These are phyloP conservation scores for Steinernema hermaphroditum DNA, from an alignment of 2,888 invertebrate species.

Conservation along the genomic window DNA sequence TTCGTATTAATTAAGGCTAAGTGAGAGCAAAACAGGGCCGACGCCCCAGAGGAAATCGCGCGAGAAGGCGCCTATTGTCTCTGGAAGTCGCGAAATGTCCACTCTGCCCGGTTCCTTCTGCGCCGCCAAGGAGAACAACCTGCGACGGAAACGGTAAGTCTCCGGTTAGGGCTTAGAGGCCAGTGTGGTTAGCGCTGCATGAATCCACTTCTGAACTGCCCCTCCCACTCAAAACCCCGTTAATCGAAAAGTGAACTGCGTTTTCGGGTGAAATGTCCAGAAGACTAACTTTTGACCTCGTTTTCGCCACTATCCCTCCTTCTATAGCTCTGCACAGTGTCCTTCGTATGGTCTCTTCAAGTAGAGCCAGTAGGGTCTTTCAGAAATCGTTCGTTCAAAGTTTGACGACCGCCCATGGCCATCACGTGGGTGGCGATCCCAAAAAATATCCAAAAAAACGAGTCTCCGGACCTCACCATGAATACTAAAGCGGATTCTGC, in stretches of 20 bases:
- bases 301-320: no score
- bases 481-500: neutral
- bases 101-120: neutral
- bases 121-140: neutral
- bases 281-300: no score
- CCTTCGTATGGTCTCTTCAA: no score
- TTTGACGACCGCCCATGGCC: neutral
- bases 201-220: no score
- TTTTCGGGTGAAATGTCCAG: no score
- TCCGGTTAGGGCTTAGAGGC: no score
- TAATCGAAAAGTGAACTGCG: no score
- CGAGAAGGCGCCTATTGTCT: neutral
- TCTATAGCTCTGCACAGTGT: no score
- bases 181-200: no score
- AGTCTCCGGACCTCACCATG: neutral
- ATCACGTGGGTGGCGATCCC: neutral
- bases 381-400: neutral
- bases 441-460: neutral
- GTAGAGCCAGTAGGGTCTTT: no score
- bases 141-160: neutral
- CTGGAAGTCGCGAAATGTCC: slow-evolving; percentile 4
- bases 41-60: slow-evolving; percentile 2
- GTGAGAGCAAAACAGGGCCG: slow-evolving; percentile 5
- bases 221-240: no score
- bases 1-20: slow-evolving; percentile 9